Base-by-base conservation (phyloP, 2,888 invertebrate genomes). In the Biston stratarius region DNA sequence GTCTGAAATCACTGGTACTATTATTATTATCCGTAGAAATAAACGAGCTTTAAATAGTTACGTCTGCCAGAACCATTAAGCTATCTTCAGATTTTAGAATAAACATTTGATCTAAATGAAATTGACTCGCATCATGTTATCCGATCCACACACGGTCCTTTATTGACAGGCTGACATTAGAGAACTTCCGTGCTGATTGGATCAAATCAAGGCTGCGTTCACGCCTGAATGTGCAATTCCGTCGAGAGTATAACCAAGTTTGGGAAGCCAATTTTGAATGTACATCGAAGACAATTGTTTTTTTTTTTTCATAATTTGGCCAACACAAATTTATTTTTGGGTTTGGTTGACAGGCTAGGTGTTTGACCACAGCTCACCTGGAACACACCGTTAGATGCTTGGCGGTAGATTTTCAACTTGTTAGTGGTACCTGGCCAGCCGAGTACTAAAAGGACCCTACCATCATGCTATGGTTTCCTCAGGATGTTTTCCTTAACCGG, bases 131-230 rank as follows among this genome's bases (percentile, higher is more conserved):
- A 62, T 65, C 60, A 64, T 66, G 70, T 56, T 64, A 73, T 67
- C 40, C 24, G 69, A 73, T 69, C 56, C 51, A 33, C 49, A 63
- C 64, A 64, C 63, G 57, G 65, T 36, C 38, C 38, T 64, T 64
- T 70, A 67, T 68, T 72, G 71, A 69, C 74, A 72, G 69, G 42
- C 44, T 67, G 70, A 67, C 70, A 74, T 70, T 38, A 45, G 56
- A 58, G 57, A 66, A 69, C 70, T 70, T 73, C 73, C 70, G 67
- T 10, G n/a, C 49, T 24, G 53, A 65, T 61, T 63, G 55, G 44
- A 9, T 56, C 14, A 40, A 58, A 58, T 52, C 58, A 67, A 67
- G 67, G 67, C 42, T 58, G 42, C 24, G 14, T 65, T 61, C 42
- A 65, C 65, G 61, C 65, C 49, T 61, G 57, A 66, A 57, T 57